Base-by-base conservation (phyloP, 2,888 invertebrate genomes). In the Pammene fasciana region DNA sequence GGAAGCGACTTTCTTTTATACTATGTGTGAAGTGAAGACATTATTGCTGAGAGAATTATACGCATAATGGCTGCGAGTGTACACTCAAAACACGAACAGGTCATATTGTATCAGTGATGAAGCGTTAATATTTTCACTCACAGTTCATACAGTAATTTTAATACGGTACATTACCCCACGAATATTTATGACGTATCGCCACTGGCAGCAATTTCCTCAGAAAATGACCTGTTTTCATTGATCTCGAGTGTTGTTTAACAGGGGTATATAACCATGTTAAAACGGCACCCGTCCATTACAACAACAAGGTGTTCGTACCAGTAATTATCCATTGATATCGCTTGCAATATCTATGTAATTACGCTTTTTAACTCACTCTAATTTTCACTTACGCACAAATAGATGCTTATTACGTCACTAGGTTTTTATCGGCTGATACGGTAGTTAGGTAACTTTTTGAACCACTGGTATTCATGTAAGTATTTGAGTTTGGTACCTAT, bases 371-470 rank as follows among this genome's bases (percentile, higher is more conserved):
- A 77, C 74, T 77, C 74, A 71, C 78, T 78, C 79, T 80, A 82
- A 82, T 85, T 84, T 84, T 84, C 83, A 84, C 82, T 83, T 82
- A 82, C 80, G 77, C 80, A 79, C 77, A 75, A 80, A 70, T 54
- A 54, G 60, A 54, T 59, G 57, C 52, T 26, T 34, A 60, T 70
- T 70, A 55, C 70, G 55, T 57, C 60, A 70, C 34, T n/a, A 8
- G 13, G 5, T 59, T 65, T 68, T 64, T 68, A 13, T 59, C 26
- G 11, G n/a, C 13, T 7, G 16, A 64, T 54, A 43, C n/a, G 7
- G 7, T 26, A 18, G 45, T 36, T 64, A 38, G 36, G 54, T 60
- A 60, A 52, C 43, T 50, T 18, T 26, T 45, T 34, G 48, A 43
- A 65, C 52, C 60, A 54, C 65, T 34, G 54, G 59, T 55, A 52